Evolutionary conservation across 2,888 invertebrate species (phyloP).

Genomic region (Aphodius granarius): DNA sequence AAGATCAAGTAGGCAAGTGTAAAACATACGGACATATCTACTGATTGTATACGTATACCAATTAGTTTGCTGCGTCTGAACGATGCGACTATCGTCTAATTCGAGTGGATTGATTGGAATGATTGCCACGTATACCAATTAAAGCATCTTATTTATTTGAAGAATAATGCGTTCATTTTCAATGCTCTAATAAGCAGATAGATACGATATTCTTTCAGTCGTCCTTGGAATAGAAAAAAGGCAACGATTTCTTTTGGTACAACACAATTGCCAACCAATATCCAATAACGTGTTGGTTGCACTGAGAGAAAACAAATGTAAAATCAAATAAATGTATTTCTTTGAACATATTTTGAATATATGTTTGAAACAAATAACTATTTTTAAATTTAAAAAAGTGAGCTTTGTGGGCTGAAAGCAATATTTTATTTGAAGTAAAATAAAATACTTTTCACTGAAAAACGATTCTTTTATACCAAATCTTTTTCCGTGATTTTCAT

Average conservation of each 20-base stretch:
- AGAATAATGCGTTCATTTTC: not conserved
- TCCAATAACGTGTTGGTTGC: no score
- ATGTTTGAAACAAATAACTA: no score
- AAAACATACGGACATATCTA: not conserved
- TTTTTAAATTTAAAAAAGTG: no score
- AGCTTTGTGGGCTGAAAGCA: no score
- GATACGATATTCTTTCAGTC: not conserved
- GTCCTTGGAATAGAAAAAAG: not conserved
- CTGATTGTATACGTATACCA: not conserved
- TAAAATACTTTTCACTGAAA: no score
- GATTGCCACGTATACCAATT: not conserved
- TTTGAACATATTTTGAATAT: no score
- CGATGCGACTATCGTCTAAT: not conserved
- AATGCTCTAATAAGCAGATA: not conserved
- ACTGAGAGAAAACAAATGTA: no score
- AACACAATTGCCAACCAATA: no score
- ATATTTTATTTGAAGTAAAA: no score
- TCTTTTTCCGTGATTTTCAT: no score
- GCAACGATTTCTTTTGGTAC: not conserved
- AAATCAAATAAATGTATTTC: no score
- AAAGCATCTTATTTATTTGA: not conserved
- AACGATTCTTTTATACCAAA: no score
- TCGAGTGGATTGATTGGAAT: not conserved
- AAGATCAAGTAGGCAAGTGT: not conserved
- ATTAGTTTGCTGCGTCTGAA: not conserved